Conservation (phyloP, 2,888 invertebrate species). For the Congeria kusceri region DNA sequence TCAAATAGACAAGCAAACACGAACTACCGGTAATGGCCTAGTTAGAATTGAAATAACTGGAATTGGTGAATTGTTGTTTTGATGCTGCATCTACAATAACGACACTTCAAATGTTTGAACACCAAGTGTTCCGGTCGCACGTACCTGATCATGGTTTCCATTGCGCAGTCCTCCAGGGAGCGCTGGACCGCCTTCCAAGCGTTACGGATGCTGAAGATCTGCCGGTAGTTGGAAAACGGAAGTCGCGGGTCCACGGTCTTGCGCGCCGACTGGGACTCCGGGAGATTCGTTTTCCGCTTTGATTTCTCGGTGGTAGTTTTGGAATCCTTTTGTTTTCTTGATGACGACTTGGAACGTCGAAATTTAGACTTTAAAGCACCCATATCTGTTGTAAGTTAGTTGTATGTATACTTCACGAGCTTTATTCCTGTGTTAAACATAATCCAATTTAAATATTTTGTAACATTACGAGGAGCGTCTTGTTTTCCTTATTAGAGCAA, state of each 20-base stretch:
- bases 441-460: too few species aligned
- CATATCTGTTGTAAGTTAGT: constrained; percentile 36
- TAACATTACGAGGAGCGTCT: too few species aligned
- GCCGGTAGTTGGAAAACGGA: constrained; percentile 77
- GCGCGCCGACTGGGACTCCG: constrained; percentile 68
- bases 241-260: constrained; percentile 78
- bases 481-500: too few species aligned
- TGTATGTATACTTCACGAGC: too few species aligned
- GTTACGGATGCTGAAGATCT: constrained; percentile 78
- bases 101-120: too few species aligned
- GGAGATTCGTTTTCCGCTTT: constrained; percentile 52
- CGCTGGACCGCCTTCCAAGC: constrained; percentile 78
- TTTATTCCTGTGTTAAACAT: too few species aligned
- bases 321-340: constrained; percentile 30
- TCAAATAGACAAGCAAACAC: too few species aligned
- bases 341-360: constrained; percentile 48
- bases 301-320: constrained; percentile 37
- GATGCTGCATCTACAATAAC: too few species aligned
- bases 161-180: constrained; percentile 73
- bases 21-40: too few species aligned
- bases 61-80: too few species aligned
- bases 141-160: constrained; percentile 75
- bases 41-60: too few species aligned
- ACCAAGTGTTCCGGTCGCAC: background rate
- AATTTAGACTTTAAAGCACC: constrained; percentile 69